These are phyloP conservation scores for Sceloporus tristichus DNA, from an alignment of 2,113 vertebrate species.

Conservation along the genomic window DNA sequence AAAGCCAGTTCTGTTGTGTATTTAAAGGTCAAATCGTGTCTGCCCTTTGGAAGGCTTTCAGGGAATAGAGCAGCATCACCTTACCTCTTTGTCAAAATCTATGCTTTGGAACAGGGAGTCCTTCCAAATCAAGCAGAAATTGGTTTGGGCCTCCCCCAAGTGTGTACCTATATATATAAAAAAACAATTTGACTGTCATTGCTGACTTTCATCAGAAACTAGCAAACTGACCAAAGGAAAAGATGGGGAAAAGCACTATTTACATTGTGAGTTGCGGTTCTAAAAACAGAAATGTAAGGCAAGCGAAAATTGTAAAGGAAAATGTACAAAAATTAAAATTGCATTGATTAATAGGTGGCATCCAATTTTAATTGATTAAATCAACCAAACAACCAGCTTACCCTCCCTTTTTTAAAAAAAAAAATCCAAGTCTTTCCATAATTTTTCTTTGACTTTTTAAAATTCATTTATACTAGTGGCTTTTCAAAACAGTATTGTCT, in stretches of 20 bases:
- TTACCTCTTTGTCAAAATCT: slow-evolving; percentile 26
- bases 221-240: background rate
- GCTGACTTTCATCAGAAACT: background rate
- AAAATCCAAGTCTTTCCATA: background rate
- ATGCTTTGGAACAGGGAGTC: slow-evolving; percentile 17
- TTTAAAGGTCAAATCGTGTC: slow-evolving; percentile 5
- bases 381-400: no score
- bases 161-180: background rate
- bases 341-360: no score
- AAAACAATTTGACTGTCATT: slow-evolving; percentile 4
- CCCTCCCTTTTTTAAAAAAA: no score
- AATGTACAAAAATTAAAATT: background rate
- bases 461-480: background rate
- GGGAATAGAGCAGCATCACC: slow-evolving; percentile 18
- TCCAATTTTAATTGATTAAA: no score
- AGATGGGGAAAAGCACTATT: background rate
- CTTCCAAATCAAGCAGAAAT: slow-evolving; percentile 32
- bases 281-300: background rate
- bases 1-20: background rate
- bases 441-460: background rate
- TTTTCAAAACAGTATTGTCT: no score
- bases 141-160: slow-evolving; percentile 27
- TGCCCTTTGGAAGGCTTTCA: background rate
- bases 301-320: background rate
- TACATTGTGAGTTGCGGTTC: background rate